Percentiles rank a stretch among this genome's conserved stretches.
phyloP scores from a whole-genome alignment of 2,113 vertebrate species.

The Corythoichthys intestinalis region DNA sequence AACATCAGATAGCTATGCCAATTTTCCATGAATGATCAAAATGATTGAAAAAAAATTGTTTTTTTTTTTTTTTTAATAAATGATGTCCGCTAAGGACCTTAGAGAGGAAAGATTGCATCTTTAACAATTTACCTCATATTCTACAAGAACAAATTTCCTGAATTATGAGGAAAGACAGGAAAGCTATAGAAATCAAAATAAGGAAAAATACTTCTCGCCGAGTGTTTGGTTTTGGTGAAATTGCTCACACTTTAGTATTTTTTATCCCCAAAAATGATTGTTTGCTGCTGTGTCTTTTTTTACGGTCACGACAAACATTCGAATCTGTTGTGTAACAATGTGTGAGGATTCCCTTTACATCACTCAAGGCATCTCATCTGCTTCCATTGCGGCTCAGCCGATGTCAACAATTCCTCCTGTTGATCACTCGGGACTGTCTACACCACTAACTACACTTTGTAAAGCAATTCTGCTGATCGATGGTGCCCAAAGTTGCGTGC shows the following conservation, averaged over 20 bases:
- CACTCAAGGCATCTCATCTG: background rate
- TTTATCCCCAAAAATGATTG: background rate
- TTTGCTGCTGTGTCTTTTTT: background rate
- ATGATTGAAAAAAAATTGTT: too few relatives aligned
- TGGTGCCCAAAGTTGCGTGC: background rate
- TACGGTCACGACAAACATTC: background rate
- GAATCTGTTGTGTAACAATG: background rate
- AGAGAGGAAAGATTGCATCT: too few relatives aligned
- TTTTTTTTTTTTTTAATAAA: too few relatives aligned
- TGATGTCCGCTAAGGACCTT: too few relatives aligned
- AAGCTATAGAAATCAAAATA: too few relatives aligned
- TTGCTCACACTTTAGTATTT: background rate
- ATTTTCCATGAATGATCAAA: too few relatives aligned
- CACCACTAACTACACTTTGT: background rate
- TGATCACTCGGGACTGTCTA: background rate
- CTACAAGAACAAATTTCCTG: too few relatives aligned
- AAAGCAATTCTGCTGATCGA: background rate
- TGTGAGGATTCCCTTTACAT: background rate
- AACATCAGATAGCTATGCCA: too few relatives aligned
- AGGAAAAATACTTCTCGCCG: too few relatives aligned
- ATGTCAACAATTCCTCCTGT: conserved; percentile 1
- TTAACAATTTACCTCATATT: too few relatives aligned
- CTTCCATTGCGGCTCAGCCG: background rate
- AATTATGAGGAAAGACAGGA: too few relatives aligned
- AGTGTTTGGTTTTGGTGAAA: too few relatives aligned